These are phyloP conservation scores for Cepphus grylle DNA, from an alignment of 2,113 vertebrate genomes.

Conservation along the genomic window DNA sequence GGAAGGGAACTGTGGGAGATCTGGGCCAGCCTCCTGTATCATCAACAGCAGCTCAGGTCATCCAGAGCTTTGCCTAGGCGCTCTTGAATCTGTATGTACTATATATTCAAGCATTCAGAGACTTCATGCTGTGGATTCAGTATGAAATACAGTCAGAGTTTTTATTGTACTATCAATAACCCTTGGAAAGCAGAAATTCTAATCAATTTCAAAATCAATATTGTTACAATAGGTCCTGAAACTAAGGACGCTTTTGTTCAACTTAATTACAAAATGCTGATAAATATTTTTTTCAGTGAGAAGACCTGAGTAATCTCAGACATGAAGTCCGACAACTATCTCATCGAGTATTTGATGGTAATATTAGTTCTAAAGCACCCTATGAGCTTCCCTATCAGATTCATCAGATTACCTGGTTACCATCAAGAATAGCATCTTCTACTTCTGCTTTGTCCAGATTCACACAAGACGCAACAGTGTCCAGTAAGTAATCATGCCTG, in stretches of 20 bases:
- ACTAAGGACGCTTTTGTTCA: not conserved
- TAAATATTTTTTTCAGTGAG: not conserved
- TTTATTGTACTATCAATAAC: not conserved
- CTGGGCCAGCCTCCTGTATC: not conserved
- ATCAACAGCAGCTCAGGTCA: not conserved
- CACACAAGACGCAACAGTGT: slow-evolving; percentile 82
- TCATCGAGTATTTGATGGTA: not conserved
- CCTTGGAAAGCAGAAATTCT: not conserved
- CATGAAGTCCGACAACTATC: not conserved
- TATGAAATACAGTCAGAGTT: not conserved
- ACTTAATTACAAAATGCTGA: not conserved
- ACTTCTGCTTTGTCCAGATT: slow-evolving; percentile 84
- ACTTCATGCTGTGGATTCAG: not conserved
- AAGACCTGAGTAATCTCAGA: not conserved
- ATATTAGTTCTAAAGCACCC: not conserved
- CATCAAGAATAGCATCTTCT: slow-evolving; percentile 90
- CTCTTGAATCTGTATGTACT: not conserved
- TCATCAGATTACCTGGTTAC: slow-evolving; percentile 79
- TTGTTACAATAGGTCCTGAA: not conserved
- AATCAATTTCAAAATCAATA: not conserved
- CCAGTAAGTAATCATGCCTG: slow-evolving; percentile 87
- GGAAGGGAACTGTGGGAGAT: not conserved
- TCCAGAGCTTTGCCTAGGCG: too few relatives aligned
- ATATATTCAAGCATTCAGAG: not conserved
- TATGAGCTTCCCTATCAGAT: not conserved